These are phyloP conservation scores for Helicoverpa assulta DNA, from an alignment of 2,888 invertebrate species.

Conservation along the genomic window DNA sequence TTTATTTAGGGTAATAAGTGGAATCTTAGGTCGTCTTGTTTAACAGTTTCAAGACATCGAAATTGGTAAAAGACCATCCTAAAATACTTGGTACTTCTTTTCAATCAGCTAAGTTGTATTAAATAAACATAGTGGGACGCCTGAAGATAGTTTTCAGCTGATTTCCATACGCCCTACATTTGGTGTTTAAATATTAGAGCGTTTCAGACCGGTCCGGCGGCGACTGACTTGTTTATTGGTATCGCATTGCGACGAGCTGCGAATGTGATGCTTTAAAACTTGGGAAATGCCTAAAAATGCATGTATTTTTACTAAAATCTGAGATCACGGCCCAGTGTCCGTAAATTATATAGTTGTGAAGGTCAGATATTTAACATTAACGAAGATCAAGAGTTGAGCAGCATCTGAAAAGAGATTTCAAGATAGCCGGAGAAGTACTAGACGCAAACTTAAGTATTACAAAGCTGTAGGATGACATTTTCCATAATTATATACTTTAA, in stretches of 20 bases:
- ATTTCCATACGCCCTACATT: slow-evolving; percentile 30
- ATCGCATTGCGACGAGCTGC: slow-evolving; percentile 25
- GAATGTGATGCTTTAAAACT: slow-evolving; percentile 4
- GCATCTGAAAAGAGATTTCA: no score
- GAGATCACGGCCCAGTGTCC: no score
- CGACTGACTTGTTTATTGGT: slow-evolving; percentile 38
- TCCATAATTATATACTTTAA: no score
- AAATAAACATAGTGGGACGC: slow-evolving; percentile 11
- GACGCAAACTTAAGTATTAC: no score
- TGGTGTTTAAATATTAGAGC: slow-evolving; percentile 34
- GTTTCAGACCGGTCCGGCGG: slow-evolving; percentile 23
- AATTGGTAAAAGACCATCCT: background rate
- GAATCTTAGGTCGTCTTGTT: background rate
- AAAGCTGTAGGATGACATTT: no score
- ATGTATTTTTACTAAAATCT: no score
- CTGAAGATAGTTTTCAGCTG: slow-evolving; percentile 21
- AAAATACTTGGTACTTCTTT: no score
- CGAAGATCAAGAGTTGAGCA: no score
- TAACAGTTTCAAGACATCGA: background rate
- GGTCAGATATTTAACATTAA: no score
- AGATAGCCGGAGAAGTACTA: no score
- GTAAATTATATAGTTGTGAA: no score
- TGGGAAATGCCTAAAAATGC: background rate
- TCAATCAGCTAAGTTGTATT: slow-evolving; percentile 2
- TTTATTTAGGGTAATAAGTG: background rate